Evolutionary conservation across 2,888 invertebrate species (phyloP).

Genomic region (Coremacera marginata): DNA sequence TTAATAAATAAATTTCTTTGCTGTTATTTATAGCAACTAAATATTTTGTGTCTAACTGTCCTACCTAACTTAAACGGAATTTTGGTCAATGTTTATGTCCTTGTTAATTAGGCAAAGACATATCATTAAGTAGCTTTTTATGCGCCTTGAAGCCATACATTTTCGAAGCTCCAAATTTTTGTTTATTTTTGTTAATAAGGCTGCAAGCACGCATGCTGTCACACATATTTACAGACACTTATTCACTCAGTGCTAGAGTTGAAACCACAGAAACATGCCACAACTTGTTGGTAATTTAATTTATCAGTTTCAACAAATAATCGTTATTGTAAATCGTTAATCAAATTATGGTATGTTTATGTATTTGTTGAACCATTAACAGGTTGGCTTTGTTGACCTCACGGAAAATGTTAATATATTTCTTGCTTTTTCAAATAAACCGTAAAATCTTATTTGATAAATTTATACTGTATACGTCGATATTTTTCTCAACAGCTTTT

Average conservation of each 20-base stretch:
- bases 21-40: too few species aligned
- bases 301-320: neutral
- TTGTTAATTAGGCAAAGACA: neutral
- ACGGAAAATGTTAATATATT: neutral
- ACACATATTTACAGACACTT: neutral
- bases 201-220: neutral
- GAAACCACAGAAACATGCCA: neutral
- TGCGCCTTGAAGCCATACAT: neutral
- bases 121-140: neutral
- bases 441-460: too few species aligned
- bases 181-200: neutral
- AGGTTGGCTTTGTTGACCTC: neutral
- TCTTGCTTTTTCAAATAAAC: neutral
- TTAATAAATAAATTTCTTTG: too few species aligned
- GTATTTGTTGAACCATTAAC: neutral
- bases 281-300: neutral
- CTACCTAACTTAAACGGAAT: neutral
- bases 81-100: neutral
- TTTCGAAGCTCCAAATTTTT: neutral
- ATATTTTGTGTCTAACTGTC: too few species aligned
- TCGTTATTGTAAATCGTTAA: neutral
- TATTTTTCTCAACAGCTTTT: too few species aligned
- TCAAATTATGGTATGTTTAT: constrained; percentile 11
- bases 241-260: neutral
- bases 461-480: too few species aligned